Evolutionary conservation across 2,888 invertebrate species (phyloP).

Genomic region (Hypselothyrea guttata): DNA sequence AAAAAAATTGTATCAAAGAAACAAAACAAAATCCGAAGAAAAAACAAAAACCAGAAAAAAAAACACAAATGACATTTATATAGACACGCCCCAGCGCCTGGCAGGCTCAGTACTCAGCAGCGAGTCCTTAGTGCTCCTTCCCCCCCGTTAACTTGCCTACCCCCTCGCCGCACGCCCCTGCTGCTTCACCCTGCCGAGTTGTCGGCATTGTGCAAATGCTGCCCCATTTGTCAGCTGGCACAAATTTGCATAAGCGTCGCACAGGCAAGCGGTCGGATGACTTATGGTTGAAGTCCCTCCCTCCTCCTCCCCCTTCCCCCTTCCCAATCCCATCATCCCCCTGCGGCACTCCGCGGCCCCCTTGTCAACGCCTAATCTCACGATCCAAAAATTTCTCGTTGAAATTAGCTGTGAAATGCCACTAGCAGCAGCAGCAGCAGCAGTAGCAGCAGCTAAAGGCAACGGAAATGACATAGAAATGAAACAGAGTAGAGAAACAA

Average conservation of each 20-base stretch:
- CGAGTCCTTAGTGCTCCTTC: slow-evolving; percentile 18
- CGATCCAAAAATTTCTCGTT: slow-evolving; percentile 72
- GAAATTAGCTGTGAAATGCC: slow-evolving; percentile 75
- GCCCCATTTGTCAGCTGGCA: slow-evolving; percentile 81
- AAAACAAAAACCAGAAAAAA: slow-evolving; percentile 20
- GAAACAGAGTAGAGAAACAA: slow-evolving; percentile 74
- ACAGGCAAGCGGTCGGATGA: slow-evolving; percentile 72
- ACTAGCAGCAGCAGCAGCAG: slow-evolving; percentile 26
- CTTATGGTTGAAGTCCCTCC: slow-evolving; percentile 63
- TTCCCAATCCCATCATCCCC: not conserved
- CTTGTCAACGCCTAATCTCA: slow-evolving; percentile 67
- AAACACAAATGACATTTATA: slow-evolving; percentile 71
- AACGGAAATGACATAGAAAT: slow-evolving; percentile 76
- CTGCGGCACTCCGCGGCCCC: slow-evolving; percentile 33
- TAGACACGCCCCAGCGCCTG: slow-evolving; percentile 61
- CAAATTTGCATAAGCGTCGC: slow-evolving; percentile 80
- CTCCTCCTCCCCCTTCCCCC: not conserved
- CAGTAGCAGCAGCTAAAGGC: slow-evolving; percentile 18
- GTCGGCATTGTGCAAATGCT: slow-evolving; percentile 75
- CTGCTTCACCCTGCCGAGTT: slow-evolving; percentile 12
- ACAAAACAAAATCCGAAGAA: slow-evolving; percentile 26
- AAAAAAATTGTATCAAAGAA: slow-evolving; percentile 28
- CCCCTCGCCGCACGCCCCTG: not conserved
- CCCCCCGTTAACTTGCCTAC: not conserved
- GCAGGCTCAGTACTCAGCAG: slow-evolving; percentile 13